Evolutionary conservation across 1,140 invertebrate genomes (phyloP).

Genomic region (Acromyrmex charruanus): DNA sequence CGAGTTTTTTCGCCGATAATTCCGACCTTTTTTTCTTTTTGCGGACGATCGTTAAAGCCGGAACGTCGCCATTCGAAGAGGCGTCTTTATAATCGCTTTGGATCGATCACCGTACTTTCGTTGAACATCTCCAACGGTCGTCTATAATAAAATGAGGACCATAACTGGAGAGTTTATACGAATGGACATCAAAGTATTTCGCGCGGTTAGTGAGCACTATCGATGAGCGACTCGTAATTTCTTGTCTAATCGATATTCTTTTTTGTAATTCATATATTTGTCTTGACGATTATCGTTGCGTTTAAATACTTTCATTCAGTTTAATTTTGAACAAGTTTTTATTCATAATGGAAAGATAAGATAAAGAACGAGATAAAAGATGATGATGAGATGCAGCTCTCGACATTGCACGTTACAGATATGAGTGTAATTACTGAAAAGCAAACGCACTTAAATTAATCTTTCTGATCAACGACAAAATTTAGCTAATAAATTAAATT

Average conservation of each 20-base stretch:
- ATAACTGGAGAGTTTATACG: slow-evolving; percentile 19
- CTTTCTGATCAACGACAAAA: slow-evolving; percentile 15
- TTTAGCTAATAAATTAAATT: slow-evolving; percentile 50
- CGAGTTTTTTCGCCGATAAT: slow-evolving; percentile 61
- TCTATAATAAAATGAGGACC: slow-evolving; percentile 23
- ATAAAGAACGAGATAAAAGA: neutral
- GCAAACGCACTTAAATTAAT: slow-evolving; percentile 52
- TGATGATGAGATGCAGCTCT: neutral
- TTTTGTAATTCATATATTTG: neutral
- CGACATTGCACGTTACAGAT: neutral
- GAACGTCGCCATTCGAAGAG: slow-evolving; percentile 37
- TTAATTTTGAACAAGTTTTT: neutral
- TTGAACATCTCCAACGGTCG: slow-evolving; percentile 34
- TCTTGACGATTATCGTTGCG: neutral
- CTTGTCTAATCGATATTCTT: neutral
- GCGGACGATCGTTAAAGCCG: slow-evolving; percentile 56
- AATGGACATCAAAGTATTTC: slow-evolving; percentile 19
- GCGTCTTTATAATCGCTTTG: slow-evolving; percentile 55
- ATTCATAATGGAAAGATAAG: neutral
- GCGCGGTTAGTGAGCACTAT: neutral
- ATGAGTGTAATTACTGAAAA: slow-evolving; percentile 9
- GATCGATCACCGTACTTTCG: slow-evolving; percentile 53
- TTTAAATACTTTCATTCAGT: neutral
- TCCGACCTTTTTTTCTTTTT: slow-evolving; percentile 43
- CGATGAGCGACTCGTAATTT: neutral